Evolutionary conservation across 2,797 vertebrate genomes (phyloP).

Genomic region (Lepus townsendii): DNA sequence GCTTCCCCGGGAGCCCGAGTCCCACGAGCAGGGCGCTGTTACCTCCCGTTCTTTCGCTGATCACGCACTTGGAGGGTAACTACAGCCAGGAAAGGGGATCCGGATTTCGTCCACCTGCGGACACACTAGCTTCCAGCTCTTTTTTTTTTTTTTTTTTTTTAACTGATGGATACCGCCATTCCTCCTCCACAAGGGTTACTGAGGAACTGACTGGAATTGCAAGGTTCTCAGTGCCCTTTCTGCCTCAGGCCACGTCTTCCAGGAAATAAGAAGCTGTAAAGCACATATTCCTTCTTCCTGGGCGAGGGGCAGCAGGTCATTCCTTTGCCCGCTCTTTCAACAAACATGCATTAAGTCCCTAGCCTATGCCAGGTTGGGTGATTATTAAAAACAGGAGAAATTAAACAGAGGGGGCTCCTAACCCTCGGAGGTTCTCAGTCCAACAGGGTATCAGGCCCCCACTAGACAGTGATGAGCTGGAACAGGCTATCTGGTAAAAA

Average conservation of each 20-base stretch:
- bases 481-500: not conserved
- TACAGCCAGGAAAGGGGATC: not conserved
- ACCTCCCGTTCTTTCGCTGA: not conserved
- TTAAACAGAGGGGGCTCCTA: not conserved
- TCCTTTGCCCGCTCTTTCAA: slow-evolving; percentile 15
- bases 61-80: not conserved
- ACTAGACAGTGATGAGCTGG: not conserved
- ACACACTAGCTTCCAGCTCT: not conserved
- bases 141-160: not conserved
- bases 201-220: not conserved
- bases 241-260: not conserved
- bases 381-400: not conserved
- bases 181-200: not conserved
- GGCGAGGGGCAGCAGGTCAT: not conserved
- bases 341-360: not conserved
- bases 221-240: not conserved
- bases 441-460: not conserved
- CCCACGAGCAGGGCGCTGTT: not conserved
- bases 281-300: not conserved
- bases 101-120: not conserved
- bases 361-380: not conserved
- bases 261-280: slow-evolving; percentile 52
- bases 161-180: not conserved
- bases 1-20: not conserved
- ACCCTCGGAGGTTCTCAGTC: not conserved